phyloP scores from a whole-genome alignment of 64 coral and sea anemone species.

The Montipora efflorescens region DNA sequence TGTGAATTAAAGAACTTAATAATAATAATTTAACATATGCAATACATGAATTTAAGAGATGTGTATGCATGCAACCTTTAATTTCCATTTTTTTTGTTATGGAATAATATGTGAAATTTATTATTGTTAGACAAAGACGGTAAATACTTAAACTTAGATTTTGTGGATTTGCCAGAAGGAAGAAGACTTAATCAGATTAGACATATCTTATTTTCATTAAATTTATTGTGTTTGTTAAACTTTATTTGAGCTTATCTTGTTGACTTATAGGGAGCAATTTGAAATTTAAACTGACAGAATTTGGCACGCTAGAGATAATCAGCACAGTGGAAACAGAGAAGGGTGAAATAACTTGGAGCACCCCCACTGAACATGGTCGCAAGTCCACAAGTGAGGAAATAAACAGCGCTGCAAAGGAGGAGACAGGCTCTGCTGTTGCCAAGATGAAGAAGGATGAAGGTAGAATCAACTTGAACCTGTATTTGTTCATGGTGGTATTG shows the following conservation, averaged over 20 bases:
- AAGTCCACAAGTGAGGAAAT: constrained; percentile 8
- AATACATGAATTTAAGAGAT: too few relatives aligned
- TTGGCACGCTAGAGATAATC: constrained; percentile 94
- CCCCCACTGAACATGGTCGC: constrained; percentile 63
- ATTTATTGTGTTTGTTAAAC: neutral
- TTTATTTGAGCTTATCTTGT: neutral
- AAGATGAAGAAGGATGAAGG: constrained; percentile 29
- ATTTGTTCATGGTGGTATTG: too few relatives aligned
- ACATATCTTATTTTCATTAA: neutral
- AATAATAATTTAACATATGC: too few relatives aligned
- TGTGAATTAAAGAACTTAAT: too few relatives aligned
- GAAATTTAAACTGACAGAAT: constrained; percentile 99
- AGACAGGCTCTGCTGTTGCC: too few relatives aligned
- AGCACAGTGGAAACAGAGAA: constrained; percentile 98
- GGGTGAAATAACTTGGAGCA: constrained; percentile 86
- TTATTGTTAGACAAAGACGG: too few relatives aligned
- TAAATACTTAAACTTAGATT: too few relatives aligned
- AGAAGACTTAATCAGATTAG: too few relatives aligned
- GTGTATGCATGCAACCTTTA: too few relatives aligned
- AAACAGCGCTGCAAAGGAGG: neutral
- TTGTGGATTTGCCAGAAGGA: too few relatives aligned
- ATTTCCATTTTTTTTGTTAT: too few relatives aligned
- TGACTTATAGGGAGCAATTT: constrained; percentile 82
- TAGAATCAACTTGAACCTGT: neutral
- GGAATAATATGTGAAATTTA: too few relatives aligned